Evolutionary conservation across 2,888 invertebrate species (phyloP).

Genomic region (Drosophila engyochracea): DNA sequence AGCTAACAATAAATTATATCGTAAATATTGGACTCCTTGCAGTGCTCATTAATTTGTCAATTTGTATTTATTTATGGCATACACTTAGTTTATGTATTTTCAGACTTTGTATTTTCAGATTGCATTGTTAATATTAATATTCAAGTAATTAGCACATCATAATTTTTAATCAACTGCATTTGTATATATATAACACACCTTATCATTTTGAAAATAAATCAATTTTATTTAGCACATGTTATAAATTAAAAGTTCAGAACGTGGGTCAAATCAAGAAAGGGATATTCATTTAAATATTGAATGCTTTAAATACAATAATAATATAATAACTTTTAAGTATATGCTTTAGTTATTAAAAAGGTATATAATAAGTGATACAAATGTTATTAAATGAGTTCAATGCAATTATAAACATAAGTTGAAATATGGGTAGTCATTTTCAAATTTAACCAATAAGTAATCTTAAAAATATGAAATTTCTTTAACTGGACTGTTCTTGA

Average conservation of each 20-base stretch:
- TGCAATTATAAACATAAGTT: neutral
- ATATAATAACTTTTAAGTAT: neutral
- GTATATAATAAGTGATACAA: neutral
- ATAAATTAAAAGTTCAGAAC: slow-evolving; percentile 27
- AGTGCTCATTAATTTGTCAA: slow-evolving; percentile 19
- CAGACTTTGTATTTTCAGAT: neutral
- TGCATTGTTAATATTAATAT: neutral
- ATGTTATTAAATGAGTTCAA: neutral
- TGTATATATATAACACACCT: neutral
- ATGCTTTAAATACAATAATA: neutral
- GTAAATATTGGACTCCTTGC: neutral
- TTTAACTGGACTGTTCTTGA: slow-evolving; percentile 39
- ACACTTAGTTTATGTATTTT: neutral
- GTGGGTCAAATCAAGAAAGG: slow-evolving; percentile 2
- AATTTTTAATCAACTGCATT: slow-evolving; percentile 7
- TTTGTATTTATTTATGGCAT: slow-evolving; percentile 6
- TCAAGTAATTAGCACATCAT: slow-evolving; percentile 12
- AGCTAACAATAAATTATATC: slow-evolving; percentile 7
- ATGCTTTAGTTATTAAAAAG: neutral
- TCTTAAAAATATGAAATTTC: neutral
- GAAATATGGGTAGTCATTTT: neutral
- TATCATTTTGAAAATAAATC: neutral
- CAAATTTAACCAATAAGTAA: neutral
- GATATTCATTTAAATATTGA: neutral
- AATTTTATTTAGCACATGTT: neutral